Evolutionary conservation across 2,113 vertebrate genomes (phyloP).

Genomic region (Trogon surrucura): DNA sequence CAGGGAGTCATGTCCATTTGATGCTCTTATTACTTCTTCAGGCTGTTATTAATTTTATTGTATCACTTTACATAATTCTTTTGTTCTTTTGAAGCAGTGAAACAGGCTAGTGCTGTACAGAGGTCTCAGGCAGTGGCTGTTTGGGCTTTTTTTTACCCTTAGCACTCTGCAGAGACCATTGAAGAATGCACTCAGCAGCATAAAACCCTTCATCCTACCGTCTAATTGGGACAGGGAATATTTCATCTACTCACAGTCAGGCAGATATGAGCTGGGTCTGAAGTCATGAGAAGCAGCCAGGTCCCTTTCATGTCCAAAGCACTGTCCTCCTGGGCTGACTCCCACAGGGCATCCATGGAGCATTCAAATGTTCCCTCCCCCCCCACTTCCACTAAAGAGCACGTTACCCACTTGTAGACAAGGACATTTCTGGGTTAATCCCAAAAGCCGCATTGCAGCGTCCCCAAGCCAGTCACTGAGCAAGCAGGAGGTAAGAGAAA

Average conservation of each 20-base stretch:
- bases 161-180: not conserved
- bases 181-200: not conserved
- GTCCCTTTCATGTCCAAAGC: slow-evolving; percentile 41
- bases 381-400: not conserved
- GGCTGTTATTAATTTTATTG: slow-evolving; percentile 25
- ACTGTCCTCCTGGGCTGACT: not conserved
- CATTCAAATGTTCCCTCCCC: not conserved
- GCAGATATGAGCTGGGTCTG: not conserved
- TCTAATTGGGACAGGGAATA: not conserved
- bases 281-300: slow-evolving; percentile 18
- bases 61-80: not conserved
- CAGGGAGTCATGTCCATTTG: not conserved
- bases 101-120: not conserved
- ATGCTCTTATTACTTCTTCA: slow-evolving; percentile 33
- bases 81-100: slow-evolving; percentile 15
- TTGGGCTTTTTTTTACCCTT: slow-evolving; percentile 14
- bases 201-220: not conserved
- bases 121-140: not conserved
- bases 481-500: not conserved
- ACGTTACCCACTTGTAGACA: not conserved
- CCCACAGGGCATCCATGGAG: not conserved
- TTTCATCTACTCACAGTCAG: not conserved
- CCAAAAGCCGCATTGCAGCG: not conserved
- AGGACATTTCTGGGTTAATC: slow-evolving; percentile 44
- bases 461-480: not conserved